Percentiles rank a stretch among this genome's conserved stretches.
These are phyloP conservation scores for Uria aalge DNA, from an alignment of 2,113 vertebrate species.

Conservation along the genomic window DNA sequence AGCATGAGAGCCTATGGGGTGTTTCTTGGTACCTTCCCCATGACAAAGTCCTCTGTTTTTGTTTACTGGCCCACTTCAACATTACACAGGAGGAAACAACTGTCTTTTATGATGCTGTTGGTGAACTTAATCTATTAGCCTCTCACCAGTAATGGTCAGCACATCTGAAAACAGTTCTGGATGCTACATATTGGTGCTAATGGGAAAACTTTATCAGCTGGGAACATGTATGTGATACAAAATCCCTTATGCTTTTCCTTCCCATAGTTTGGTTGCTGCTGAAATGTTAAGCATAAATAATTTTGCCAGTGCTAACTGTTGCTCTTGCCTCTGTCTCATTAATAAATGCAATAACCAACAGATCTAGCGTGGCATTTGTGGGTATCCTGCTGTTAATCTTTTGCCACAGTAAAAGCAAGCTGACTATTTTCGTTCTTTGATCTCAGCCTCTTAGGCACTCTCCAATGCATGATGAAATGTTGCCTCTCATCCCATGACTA, in stretches of 20 bases:
- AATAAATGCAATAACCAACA: not conserved
- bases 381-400: not conserved
- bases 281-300: not conserved
- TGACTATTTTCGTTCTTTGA: not conserved
- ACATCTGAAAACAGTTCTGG: not conserved
- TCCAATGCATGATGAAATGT: not conserved
- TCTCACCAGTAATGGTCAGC: not conserved
- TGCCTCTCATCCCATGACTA: not conserved
- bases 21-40: not conserved
- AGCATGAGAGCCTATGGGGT: not conserved
- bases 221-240: not conserved
- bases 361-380: not conserved
- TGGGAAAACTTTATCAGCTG: not conserved
- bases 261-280: not conserved
- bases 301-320: not conserved
- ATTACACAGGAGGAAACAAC: not conserved
- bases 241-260: not conserved
- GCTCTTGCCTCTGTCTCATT: not conserved
- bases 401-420: not conserved
- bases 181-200: not conserved
- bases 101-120: not conserved
- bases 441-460: not conserved
- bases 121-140: not conserved
- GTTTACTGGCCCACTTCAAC: not conserved
- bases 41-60: not conserved